Conservation (phyloP, 2,888 invertebrate species). For the Phaedon cochleariae region DNA sequence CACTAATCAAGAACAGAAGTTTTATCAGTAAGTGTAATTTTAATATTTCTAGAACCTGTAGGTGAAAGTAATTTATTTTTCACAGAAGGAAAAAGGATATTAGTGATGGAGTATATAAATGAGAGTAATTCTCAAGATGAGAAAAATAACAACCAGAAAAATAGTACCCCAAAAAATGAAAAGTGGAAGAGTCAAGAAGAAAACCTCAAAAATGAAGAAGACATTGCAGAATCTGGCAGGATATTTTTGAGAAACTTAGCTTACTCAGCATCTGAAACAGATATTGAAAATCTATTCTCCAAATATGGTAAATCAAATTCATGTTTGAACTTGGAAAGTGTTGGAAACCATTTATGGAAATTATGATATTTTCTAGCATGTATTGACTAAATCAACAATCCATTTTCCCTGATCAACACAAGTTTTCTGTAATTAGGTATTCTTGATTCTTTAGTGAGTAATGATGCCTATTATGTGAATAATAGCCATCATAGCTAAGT, state of each 20-base stretch:
- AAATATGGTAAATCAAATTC: constrained; percentile 72
- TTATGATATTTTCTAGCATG: background rate
- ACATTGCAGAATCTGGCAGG: constrained; percentile 88
- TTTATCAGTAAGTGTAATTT: constrained; percentile 73
- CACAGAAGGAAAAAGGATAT: constrained; percentile 55
- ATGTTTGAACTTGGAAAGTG: no score
- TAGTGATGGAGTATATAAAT: constrained; percentile 55
- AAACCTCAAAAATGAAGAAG: constrained; percentile 75
- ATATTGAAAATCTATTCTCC: constrained; percentile 82
- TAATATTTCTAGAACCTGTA: background rate
- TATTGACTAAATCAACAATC: no score
- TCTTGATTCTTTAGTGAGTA: no score
- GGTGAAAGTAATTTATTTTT: constrained; percentile 42
- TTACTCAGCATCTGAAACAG: constrained; percentile 86
- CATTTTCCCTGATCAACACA: no score
- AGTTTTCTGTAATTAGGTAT: no score
- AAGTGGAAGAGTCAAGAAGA: constrained; percentile 74
- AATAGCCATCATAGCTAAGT: no score
- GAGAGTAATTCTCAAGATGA: constrained; percentile 41
- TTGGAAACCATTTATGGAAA: background rate
- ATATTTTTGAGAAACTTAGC: constrained; percentile 92
- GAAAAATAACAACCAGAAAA: no score
- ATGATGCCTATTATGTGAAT: no score
- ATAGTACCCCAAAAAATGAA: constrained; percentile 52
- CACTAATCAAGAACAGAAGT: constrained; percentile 83